Percentiles rank a stretch among this genome's conserved stretches.
phyloP scores from a whole-genome alignment of 2,888 invertebrate species.

The Orthosia gothica region DNA sequence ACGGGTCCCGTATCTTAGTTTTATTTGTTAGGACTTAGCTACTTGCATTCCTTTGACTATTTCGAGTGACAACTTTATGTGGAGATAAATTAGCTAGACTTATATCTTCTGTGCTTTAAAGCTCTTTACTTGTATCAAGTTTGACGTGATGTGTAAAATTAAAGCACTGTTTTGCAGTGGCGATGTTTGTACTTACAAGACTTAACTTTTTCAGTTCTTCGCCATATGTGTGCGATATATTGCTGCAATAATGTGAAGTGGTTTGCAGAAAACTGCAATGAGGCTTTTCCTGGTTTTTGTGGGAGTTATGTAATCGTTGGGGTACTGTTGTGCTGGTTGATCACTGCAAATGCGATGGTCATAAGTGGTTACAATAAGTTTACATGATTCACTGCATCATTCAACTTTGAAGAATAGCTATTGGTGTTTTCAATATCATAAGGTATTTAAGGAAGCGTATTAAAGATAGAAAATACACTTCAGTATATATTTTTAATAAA shows the following conservation, averaged over 20 bases:
- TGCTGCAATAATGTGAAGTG: constrained; percentile 25
- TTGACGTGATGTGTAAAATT: constrained; percentile 11
- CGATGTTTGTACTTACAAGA: constrained; percentile 15
- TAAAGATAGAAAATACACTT: no score
- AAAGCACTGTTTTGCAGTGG: constrained; percentile 9
- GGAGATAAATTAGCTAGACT: constrained; percentile 24
- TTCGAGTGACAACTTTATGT: constrained; percentile 41
- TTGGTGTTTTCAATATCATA: no score
- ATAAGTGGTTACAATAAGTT: not conserved
- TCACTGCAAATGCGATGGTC: not conserved
- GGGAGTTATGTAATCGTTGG: not conserved
- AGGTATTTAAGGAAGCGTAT: no score
- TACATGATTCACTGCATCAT: not conserved
- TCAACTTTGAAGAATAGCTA: no score
- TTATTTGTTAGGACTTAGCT: constrained; percentile 55
- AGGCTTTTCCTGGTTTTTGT: constrained; percentile 2
- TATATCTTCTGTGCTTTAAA: constrained; percentile 3
- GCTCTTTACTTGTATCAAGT: constrained; percentile 10
- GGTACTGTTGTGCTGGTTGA: not conserved
- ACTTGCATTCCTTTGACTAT: constrained; percentile 60
- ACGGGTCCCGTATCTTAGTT: constrained; percentile 53
- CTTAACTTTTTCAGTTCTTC: constrained; percentile 18
- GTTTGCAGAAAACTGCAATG: constrained; percentile 8
- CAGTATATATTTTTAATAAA: no score
- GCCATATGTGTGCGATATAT: constrained; percentile 31